Conservation (phyloP, 2,797 vertebrate species). For the Amblyopsis hoosieri region DNA sequence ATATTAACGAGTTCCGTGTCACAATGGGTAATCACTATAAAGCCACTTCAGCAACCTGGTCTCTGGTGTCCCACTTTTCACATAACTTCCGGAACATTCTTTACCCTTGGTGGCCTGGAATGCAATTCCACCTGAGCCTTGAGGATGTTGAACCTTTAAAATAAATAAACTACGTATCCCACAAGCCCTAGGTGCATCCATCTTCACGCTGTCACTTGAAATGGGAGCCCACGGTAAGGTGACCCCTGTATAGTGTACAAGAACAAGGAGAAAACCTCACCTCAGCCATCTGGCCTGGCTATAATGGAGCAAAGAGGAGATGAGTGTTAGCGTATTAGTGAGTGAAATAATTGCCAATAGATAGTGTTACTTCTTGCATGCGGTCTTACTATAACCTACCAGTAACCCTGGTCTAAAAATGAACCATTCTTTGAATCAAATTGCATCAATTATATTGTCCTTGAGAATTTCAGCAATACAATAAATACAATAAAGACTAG, state of each 20-base stretch:
- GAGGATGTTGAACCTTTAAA: slow-evolving; percentile 26
- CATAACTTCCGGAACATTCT: slow-evolving; percentile 13
- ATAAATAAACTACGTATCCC: slow-evolving; percentile 61
- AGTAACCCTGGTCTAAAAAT: slow-evolving; percentile 53
- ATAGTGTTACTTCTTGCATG: slow-evolving; percentile 26
- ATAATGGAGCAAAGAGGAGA: slow-evolving; percentile 60
- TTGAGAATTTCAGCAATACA: slow-evolving; percentile 71
- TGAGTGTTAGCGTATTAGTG: slow-evolving; percentile 40
- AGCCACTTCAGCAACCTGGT: slow-evolving; percentile 41
- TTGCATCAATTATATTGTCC: slow-evolving; percentile 65
- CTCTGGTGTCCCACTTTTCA: slow-evolving; percentile 47
- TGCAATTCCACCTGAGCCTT: slow-evolving; percentile 39
- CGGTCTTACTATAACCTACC: slow-evolving; percentile 53
- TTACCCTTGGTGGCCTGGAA: slow-evolving; percentile 1
- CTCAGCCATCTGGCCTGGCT: slow-evolving; percentile 65
- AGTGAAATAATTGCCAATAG: slow-evolving; percentile 6
- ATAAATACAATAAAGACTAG: slow-evolving; percentile 67
- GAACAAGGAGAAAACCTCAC: slow-evolving; percentile 67
- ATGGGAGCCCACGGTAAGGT: slow-evolving; percentile 65
- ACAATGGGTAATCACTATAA: slow-evolving; percentile 35
- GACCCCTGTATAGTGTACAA: slow-evolving; percentile 53
- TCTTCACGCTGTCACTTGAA: slow-evolving; percentile 69
- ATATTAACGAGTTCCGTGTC: slow-evolving; percentile 55
- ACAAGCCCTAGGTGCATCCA: slow-evolving; percentile 62
- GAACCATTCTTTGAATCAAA: slow-evolving; percentile 66